Conservation (phyloP, 2,888 invertebrate species). For the Drosophila kambysellisi region DNA sequence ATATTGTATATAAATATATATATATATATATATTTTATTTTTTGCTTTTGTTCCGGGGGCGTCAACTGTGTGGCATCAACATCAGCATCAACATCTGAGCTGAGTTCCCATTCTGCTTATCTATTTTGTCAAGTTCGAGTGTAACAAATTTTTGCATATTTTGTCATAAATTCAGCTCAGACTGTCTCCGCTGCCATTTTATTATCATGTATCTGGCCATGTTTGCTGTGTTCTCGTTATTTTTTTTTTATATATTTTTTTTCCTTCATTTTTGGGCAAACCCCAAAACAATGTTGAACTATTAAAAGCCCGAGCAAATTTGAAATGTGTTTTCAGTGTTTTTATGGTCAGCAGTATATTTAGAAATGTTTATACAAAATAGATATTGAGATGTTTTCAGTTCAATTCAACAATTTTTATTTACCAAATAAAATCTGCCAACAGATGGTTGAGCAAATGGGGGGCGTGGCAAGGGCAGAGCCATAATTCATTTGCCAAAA, state of each 20-base stretch:
- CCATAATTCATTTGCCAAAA: constrained; percentile 29
- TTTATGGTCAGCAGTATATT: constrained; percentile 39
- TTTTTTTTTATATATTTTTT: background rate
- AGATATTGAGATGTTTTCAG: constrained; percentile 11
- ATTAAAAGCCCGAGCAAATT: constrained; percentile 56
- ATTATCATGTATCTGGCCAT: constrained; percentile 54
- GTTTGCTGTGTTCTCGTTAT: constrained; percentile 28
- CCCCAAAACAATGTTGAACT: constrained; percentile 35
- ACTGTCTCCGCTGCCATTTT: constrained; percentile 38
- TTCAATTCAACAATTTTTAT: constrained; percentile 14
- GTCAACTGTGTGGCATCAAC: constrained; percentile 40
- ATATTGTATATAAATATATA: background rate
- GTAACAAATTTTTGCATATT: constrained; percentile 75
- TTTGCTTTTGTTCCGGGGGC: constrained; percentile 40
- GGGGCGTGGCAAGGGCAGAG: constrained; percentile 8
- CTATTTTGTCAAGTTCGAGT: constrained; percentile 60
- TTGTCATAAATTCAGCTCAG: constrained; percentile 65
- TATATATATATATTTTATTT: background rate
- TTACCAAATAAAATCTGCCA: constrained; percentile 7
- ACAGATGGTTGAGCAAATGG: constrained; percentile 33
- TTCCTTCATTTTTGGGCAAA: constrained; percentile 16
- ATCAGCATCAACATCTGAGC: constrained; percentile 14
- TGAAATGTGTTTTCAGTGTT: constrained; percentile 67
- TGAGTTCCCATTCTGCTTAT: constrained; percentile 25
- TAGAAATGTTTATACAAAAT: constrained; percentile 44